Base-by-base conservation (phyloP, 2,113 vertebrate species). In the Aegotheles bennettii region DNA sequence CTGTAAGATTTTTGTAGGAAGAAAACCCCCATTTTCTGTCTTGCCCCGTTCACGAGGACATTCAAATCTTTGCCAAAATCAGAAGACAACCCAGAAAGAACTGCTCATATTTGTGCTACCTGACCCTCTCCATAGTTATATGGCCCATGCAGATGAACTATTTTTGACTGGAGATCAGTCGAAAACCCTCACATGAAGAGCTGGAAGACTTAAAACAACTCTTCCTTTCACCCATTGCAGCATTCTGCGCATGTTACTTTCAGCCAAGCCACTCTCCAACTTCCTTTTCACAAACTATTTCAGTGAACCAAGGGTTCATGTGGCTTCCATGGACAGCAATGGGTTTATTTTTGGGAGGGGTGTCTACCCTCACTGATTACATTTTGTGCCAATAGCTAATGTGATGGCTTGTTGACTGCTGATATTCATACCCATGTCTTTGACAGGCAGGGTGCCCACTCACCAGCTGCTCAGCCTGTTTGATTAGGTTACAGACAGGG, bases 361-460 rank as follows among this genome's bases (percentile, higher is more conserved):
- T 57, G 70, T 38, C 87, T 82, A 84, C 80, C 83, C 90, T 94
- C 84, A 17, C 88, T 47, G 2, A 74, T 89, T 92, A 60, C 56
- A 60, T 69, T 94, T 70, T 9, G 56, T 93, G 96, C 94, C 88
- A 90, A 85, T 38, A 96, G 85, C 86, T 93, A 79, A 92, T 87
- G 95, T 93, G 93, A 94, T 96, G 95, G 92, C 85, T 97, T 71
- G 94, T 81, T 93, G 92, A 95, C 83, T 97, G 96, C 96, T 96
- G 95, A 94, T 95, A 96, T 94, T 96, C 95, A 47, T 93, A 71
- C 93, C 89, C 73, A 33, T 76, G 90, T 96, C 96, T 97, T 48
- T 96, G 93, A 97, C 94, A 96, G 95, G 93, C 95, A 78, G 51
- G 94, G 83, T 92, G 24, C 94, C 96, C 90, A 97, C 95, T 96